These are phyloP conservation scores for Corythaixoides concolor DNA, from an alignment of 2,113 vertebrate species.

Conservation along the genomic window DNA sequence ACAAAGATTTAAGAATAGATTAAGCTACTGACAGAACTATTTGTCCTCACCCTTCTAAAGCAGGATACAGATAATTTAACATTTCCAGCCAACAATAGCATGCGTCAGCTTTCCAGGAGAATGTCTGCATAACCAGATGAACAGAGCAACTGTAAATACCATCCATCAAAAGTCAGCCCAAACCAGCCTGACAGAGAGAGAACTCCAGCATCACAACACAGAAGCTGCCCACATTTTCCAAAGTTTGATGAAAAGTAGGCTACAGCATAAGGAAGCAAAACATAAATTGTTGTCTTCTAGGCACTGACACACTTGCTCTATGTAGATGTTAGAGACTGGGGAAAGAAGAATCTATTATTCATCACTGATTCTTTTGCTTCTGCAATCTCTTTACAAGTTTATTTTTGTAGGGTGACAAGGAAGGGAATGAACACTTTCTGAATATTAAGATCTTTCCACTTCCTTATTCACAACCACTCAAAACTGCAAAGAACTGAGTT, in stretches of 20 bases:
- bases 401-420: neutral
- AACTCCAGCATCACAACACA: neutral
- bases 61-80: neutral
- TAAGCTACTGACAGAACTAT: neutral
- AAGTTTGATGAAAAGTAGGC: neutral
- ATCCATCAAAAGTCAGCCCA: neutral
- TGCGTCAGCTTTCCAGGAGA: neutral
- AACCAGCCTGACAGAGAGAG: neutral
- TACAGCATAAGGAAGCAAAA: neutral
- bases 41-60: neutral
- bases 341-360: constrained; percentile 45
- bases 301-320: neutral
- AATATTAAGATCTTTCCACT: neutral
- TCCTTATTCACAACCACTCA: neutral
- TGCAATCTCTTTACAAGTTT: neutral
- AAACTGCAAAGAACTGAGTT: neutral
- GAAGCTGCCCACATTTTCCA: neutral
- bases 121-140: neutral
- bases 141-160: neutral
- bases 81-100: neutral
- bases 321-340: neutral
- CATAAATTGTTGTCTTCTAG: neutral
- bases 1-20: neutral
- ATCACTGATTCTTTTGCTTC: constrained; percentile 7
- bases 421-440: neutral